These are phyloP conservation scores for Sebastes baramenuke DNA, from an alignment of 2,797 vertebrate species.

Conservation along the genomic window DNA sequence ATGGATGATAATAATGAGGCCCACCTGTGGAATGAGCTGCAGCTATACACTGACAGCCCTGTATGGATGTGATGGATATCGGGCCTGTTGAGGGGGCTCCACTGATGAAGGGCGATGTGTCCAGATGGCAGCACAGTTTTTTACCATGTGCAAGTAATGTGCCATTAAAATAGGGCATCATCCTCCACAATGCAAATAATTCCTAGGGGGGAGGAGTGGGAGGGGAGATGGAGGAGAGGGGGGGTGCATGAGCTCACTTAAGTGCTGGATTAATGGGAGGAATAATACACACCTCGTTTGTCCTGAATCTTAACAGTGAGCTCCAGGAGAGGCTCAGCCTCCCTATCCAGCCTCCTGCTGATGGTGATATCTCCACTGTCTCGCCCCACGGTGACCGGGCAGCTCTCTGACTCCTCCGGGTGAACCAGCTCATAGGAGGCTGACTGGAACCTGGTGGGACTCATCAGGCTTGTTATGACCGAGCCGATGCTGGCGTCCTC, in stretches of 20 bases:
- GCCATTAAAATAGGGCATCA: slow-evolving; percentile 60
- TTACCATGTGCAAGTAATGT: slow-evolving; percentile 45
- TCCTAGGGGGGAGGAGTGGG: not conserved
- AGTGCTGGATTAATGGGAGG: slow-evolving; percentile 42
- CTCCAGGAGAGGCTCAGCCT: slow-evolving; percentile 82
- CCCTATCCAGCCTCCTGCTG: slow-evolving; percentile 83
- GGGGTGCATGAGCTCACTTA: slow-evolving; percentile 13
- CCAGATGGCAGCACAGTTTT: slow-evolving; percentile 67
- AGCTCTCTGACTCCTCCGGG: slow-evolving; percentile 80
- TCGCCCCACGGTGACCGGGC: slow-evolving; percentile 83
- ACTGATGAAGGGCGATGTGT: slow-evolving; percentile 37
- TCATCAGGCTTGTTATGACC: slow-evolving; percentile 82
- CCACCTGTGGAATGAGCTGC: slow-evolving; percentile 66
- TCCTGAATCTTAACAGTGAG: slow-evolving; percentile 86
- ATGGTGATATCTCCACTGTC: slow-evolving; percentile 87
- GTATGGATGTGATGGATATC: slow-evolving; percentile 24
- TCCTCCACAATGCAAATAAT: slow-evolving; percentile 52
- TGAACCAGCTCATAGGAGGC: slow-evolving; percentile 84
- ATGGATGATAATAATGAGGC: slow-evolving; percentile 15
- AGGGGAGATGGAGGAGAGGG: no score
- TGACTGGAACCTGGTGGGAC: slow-evolving; percentile 77
- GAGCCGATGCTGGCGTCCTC: slow-evolving; percentile 85
- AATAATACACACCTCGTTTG: slow-evolving; percentile 81
- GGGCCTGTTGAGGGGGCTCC: slow-evolving; percentile 38
- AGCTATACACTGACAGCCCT: slow-evolving; percentile 3